A percentile compares a stretch with the other conserved stretches of the same genome.
These are phyloP conservation scores for Monopterus albus DNA, from an alignment of 2,113 vertebrate genomes.

Conservation along the genomic window DNA sequence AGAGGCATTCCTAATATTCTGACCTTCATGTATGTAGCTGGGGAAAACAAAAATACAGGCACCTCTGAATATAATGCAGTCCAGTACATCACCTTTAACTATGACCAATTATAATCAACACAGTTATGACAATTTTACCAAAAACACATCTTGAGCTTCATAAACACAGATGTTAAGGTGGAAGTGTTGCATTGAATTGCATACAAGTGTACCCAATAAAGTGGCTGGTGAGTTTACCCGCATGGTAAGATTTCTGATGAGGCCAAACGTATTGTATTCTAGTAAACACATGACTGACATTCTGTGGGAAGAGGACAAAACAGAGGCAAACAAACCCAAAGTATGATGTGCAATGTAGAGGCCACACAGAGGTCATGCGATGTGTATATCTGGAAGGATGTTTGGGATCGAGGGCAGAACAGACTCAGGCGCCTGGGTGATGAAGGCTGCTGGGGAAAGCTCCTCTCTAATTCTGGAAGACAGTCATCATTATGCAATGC, in stretches of 20 bases:
- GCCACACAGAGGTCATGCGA: slow-evolving; percentile 61
- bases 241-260: slow-evolving; percentile 30
- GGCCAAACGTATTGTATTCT: slow-evolving; percentile 24
- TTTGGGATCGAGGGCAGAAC: slow-evolving; percentile 58
- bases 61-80: too few species aligned
- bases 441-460: slow-evolving; percentile 72
- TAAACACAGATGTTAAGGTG: too few species aligned
- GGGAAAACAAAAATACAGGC: too few species aligned
- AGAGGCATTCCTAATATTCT: too few species aligned
- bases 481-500: slow-evolving; percentile 62
- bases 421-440: slow-evolving; percentile 80
- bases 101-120: too few species aligned
- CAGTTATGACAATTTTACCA: too few species aligned
- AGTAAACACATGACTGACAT: slow-evolving; percentile 27
- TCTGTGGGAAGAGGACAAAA: slow-evolving; percentile 22
- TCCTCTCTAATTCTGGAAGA: slow-evolving; percentile 74
- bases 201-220: too few species aligned
- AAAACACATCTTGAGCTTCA: too few species aligned
- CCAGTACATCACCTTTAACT: too few species aligned
- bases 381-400: slow-evolving; percentile 60
- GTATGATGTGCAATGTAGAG: slow-evolving; percentile 25
- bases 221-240: too few species aligned
- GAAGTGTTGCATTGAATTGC: too few species aligned
- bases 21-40: too few species aligned
- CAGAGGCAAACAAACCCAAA: slow-evolving; percentile 33